Percentiles rank a stretch among this genome's conserved stretches.
These are phyloP conservation scores for Isichthys henryi DNA, from an alignment of 2,113 vertebrate species.

Conservation along the genomic window DNA sequence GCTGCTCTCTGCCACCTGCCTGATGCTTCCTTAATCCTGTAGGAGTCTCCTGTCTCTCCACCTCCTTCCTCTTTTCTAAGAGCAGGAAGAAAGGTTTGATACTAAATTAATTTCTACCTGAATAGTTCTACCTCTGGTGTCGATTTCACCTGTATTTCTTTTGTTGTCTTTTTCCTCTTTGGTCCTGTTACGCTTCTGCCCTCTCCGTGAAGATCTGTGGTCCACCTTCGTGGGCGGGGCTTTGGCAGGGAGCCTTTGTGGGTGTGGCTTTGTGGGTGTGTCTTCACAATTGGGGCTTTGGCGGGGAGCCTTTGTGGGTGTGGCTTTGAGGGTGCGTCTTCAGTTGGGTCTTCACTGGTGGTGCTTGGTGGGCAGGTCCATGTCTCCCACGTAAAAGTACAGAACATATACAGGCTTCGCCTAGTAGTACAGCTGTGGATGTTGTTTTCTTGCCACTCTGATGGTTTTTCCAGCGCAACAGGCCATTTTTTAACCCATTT, in stretches of 20 bases:
- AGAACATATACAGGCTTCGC: constrained; percentile 37
- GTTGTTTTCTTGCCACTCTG: constrained; percentile 2
- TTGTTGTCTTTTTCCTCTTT: neutral
- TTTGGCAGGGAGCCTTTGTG: neutral
- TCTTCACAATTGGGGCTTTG: neutral
- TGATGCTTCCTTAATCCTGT: neutral
- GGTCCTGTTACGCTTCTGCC: constrained; percentile 33
- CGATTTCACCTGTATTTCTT: neutral
- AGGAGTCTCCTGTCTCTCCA: neutral
- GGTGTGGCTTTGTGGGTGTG: constrained; percentile 21
- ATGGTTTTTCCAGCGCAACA: neutral
- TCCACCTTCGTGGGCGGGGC: constrained; percentile 37
- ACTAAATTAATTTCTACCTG: neutral
- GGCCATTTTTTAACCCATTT: neutral
- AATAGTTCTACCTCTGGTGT: neutral
- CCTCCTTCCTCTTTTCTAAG: neutral
- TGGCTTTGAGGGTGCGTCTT: constrained; percentile 22
- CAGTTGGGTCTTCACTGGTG: constrained; percentile 16
- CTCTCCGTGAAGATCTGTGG: constrained; percentile 29
- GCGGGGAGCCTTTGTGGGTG: neutral
- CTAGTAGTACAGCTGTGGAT: neutral
- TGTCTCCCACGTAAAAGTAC: constrained; percentile 56
- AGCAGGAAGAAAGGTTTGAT: neutral
- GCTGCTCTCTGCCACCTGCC: neutral
- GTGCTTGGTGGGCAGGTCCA: constrained; percentile 1